Percentiles rank a stretch among this genome's conserved stretches.
Conservation (phyloP, 2,797 vertebrate species). For the Crocidura indochinensis region DNA sequence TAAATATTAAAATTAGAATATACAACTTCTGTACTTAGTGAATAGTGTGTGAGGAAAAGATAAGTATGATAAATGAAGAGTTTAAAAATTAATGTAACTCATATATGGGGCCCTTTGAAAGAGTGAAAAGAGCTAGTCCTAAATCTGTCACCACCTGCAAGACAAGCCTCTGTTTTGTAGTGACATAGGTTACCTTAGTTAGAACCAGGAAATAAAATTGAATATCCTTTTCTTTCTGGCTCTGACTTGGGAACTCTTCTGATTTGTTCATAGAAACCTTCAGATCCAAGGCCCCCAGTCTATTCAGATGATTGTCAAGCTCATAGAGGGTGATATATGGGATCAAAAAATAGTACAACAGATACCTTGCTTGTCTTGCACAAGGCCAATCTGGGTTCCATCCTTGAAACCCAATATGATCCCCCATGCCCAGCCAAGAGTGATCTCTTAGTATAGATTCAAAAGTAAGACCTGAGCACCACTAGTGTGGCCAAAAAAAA, state of each 20-base stretch:
- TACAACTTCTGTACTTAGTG: neutral
- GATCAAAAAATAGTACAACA: too few species aligned
- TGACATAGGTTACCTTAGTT: neutral
- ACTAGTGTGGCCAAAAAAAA: neutral
- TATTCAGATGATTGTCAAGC: neutral
- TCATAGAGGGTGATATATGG: neutral
- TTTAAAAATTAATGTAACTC: neutral
- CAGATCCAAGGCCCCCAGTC: neutral
- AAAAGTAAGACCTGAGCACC: too few species aligned
- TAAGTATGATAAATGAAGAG: neutral
- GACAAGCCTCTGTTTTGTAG: neutral
- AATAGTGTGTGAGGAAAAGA: constrained; percentile 4
- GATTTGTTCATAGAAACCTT: constrained; percentile 5
- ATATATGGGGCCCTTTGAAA: neutral
- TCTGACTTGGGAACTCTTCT: neutral
- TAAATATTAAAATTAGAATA: constrained; percentile 45
- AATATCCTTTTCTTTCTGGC: neutral
- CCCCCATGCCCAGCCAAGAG: too few species aligned
- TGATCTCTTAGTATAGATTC: too few species aligned
- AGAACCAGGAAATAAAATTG: neutral
- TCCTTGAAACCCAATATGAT: too few species aligned
- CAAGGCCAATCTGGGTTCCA: too few species aligned
- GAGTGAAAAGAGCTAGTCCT: neutral
- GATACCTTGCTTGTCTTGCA: too few species aligned
- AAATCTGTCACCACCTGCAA: neutral